These are phyloP conservation scores for Dreissena rostriformis DNA, from an alignment of 1,140 invertebrate genomes.

Conservation along the genomic window DNA sequence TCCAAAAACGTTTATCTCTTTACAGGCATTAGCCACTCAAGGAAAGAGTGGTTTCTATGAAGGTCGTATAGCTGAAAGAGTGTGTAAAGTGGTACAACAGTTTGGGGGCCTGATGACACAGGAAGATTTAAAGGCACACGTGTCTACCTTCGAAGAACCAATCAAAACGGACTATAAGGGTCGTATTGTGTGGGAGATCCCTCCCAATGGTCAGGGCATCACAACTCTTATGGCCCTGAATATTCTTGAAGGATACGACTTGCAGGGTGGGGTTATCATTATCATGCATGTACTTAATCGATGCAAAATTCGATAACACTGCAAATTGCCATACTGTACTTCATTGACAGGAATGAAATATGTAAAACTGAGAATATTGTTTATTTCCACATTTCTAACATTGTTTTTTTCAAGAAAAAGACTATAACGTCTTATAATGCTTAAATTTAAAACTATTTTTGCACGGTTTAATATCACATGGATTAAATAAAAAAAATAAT, in stretches of 20 bases:
- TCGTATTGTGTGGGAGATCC: slow-evolving; percentile 76
- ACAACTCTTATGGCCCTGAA: slow-evolving; percentile 79
- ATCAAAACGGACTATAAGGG: slow-evolving; percentile 76
- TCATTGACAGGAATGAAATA: not conserved
- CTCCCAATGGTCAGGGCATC: slow-evolving; percentile 81
- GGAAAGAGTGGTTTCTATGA: slow-evolving; percentile 80
- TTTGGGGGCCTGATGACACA: slow-evolving; percentile 77
- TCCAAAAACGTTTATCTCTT: too few relatives aligned
- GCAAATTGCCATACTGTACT: not conserved
- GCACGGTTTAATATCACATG: too few relatives aligned
- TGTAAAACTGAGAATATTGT: not conserved
- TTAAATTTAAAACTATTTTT: too few relatives aligned
- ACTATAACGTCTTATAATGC: too few relatives aligned
- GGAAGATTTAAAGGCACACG: slow-evolving; percentile 79
- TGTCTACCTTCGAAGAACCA: slow-evolving; percentile 74
- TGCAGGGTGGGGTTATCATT: slow-evolving; percentile 65
- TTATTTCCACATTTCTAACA: not conserved
- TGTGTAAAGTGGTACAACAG: slow-evolving; percentile 75
- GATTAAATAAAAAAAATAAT: too few relatives aligned
- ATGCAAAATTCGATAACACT: not conserved
- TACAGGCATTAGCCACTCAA: slow-evolving; percentile 71
- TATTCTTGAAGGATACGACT: slow-evolving; percentile 78
- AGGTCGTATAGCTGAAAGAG: slow-evolving; percentile 77
- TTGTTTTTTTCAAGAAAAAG: not conserved
- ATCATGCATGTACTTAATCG: not conserved